Percentiles rank a stretch among this genome's conserved stretches.
Conservation (phyloP, 1,140 invertebrate genomes). For the Eumeta japonica region DNA sequence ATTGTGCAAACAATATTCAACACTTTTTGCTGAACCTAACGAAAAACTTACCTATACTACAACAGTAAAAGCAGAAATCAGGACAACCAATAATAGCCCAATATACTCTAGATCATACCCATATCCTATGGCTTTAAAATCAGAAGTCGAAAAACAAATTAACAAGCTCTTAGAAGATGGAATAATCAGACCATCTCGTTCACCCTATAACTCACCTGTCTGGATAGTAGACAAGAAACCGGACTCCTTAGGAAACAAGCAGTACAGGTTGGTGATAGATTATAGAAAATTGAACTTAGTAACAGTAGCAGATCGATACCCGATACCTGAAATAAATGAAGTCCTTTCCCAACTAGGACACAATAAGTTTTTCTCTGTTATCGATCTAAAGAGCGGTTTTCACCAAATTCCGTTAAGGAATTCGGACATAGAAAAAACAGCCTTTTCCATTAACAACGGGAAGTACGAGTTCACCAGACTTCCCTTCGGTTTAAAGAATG, state of each 20-base stretch:
- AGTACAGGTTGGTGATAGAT: not conserved
- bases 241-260: not conserved
- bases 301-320: not conserved
- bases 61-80: too few relatives aligned
- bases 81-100: too few relatives aligned
- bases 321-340: not conserved
- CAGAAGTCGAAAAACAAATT: too few relatives aligned
- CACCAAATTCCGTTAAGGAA: not conserved
- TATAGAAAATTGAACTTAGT: not conserved
- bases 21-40: too few relatives aligned
- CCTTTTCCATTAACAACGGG: conserved; percentile 10
- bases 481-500: conserved; percentile 22
- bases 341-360: not conserved
- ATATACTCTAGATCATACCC: too few relatives aligned
- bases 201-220: not conserved
- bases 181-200: not conserved
- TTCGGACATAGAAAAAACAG: not conserved
- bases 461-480: conserved; percentile 31
- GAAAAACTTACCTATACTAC: too few relatives aligned
- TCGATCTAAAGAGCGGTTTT: not conserved
- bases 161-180: not conserved
- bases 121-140: too few relatives aligned
- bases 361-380: not conserved
- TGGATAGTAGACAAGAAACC: not conserved
- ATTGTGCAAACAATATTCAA: too few relatives aligned